Percentiles rank a stretch among this genome's conserved stretches.
These are phyloP conservation scores for Narcine bancroftii DNA, from an alignment of 2,113 vertebrate genomes.

Conservation along the genomic window DNA sequence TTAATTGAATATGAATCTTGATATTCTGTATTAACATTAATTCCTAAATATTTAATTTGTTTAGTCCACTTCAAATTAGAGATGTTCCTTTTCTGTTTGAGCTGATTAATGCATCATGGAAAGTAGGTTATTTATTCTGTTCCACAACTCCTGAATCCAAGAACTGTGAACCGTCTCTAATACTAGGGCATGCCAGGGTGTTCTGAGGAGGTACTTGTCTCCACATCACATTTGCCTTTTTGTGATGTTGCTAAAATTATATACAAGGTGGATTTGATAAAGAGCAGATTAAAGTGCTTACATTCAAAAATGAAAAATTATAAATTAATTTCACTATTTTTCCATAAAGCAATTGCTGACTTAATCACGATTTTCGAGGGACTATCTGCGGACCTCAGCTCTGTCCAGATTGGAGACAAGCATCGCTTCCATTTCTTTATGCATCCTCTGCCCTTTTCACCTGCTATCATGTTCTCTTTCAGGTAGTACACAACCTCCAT, in stretches of 20 bases:
- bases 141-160: neutral
- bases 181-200: neutral
- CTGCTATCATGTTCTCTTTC: neutral
- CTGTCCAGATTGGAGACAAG: neutral
- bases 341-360: neutral
- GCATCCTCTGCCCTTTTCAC: neutral
- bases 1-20: no score
- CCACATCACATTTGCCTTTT: neutral
- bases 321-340: neutral
- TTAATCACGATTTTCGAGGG: neutral
- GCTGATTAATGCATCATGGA: neutral
- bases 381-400: neutral
- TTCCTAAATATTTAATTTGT: no score
- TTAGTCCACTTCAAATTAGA: no score
- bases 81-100: neutral
- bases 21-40: no score
- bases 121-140: neutral
- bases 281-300: neutral
- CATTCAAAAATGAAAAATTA: neutral
- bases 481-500: neutral
- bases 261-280: neutral
- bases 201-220: neutral
- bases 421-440: neutral
- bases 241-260: neutral
- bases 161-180: neutral